Evolutionary conservation across 2,113 vertebrate species (phyloP).

Genomic region (Machaerirhynchus nigripectus): DNA sequence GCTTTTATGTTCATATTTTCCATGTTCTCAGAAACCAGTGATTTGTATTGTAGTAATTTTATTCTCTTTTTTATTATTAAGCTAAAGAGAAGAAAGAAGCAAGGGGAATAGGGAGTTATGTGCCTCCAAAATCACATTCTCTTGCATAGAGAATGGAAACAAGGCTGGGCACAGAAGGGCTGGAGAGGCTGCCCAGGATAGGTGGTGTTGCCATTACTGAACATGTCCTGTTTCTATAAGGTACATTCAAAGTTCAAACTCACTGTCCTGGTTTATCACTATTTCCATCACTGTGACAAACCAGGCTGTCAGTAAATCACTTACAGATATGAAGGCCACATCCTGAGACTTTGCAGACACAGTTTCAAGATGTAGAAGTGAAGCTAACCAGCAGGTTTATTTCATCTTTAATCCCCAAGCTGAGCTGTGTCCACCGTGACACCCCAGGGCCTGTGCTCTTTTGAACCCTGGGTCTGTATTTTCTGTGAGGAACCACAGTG

Average conservation of each 20-base stretch:
- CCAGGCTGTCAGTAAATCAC: background rate
- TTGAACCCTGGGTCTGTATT: background rate
- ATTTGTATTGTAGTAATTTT: background rate
- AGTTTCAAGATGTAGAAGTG: background rate
- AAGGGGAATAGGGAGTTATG: background rate
- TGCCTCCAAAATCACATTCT: background rate
- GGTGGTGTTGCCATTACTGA: background rate
- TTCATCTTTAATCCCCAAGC: background rate
- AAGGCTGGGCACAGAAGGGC: background rate
- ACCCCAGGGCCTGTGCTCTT: background rate
- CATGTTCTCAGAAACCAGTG: background rate
- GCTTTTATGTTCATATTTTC: background rate
- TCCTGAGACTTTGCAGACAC: background rate
- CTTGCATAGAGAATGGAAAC: background rate
- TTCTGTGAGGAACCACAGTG: background rate
- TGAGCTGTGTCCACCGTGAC: background rate
- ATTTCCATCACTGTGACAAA: background rate
- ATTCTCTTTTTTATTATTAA: background rate
- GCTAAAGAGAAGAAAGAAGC: background rate
- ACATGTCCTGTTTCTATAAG: background rate
- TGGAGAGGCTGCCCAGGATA: background rate
- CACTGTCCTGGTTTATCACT: background rate
- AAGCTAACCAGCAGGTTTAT: background rate
- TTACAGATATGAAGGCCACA: background rate
- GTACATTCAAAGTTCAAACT: background rate